Evolutionary conservation across 2,797 vertebrate genomes (phyloP).

Genomic region (Anisognathus igniventris): DNA sequence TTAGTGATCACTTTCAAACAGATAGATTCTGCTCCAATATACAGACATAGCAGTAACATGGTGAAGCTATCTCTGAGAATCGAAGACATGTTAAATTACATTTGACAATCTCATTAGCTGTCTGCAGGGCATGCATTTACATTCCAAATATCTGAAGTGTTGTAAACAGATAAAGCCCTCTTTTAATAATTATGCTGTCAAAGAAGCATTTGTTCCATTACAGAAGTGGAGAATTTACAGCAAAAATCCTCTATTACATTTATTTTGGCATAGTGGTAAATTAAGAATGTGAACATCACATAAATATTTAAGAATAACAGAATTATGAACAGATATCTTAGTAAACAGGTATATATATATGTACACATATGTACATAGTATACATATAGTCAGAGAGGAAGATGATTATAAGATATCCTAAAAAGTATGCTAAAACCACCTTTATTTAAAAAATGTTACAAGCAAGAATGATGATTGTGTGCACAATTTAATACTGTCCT

Average conservation of each 20-base stretch:
- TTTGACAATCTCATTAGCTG: constrained; percentile 17
- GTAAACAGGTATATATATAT: background rate
- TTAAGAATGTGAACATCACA: background rate
- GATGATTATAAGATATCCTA: background rate
- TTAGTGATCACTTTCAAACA: background rate
- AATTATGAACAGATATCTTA: background rate
- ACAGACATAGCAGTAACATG: background rate
- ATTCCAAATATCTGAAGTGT: background rate
- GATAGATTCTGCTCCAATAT: background rate
- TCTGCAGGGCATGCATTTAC: background rate
- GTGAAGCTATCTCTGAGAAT: background rate
- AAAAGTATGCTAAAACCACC: background rate
- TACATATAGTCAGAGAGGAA: background rate
- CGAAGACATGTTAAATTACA: constrained; percentile 4
- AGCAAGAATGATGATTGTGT: background rate
- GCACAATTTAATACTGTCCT: background rate
- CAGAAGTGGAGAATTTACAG: background rate
- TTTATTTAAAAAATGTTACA: background rate
- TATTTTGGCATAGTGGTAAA: background rate
- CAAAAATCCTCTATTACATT: background rate
- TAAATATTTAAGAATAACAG: background rate
- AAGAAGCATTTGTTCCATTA: background rate
- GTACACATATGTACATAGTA: background rate
- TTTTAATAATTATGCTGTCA: constrained; percentile 4
- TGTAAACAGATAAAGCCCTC: background rate